Conservation (phyloP, 2,888 invertebrate species). For the Zeuzera pyrina region DNA sequence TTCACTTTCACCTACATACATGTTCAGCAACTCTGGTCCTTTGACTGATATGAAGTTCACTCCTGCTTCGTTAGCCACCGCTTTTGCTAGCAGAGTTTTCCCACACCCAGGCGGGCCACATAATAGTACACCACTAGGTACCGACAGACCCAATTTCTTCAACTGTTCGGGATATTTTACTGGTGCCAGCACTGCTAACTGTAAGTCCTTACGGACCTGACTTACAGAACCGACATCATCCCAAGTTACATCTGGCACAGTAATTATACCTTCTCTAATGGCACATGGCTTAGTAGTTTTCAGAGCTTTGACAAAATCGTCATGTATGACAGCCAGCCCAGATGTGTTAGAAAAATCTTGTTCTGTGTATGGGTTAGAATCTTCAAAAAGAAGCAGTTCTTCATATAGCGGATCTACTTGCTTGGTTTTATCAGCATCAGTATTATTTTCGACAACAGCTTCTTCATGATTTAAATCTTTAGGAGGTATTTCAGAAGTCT, state of each 20-base stretch:
- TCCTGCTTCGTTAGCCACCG: constrained; percentile 98
- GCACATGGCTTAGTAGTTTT: constrained; percentile 92
- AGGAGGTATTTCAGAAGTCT: constrained; percentile 22
- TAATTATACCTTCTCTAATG: constrained; percentile 97
- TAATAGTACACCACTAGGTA: constrained; percentile 91
- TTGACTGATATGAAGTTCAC: constrained; percentile 99
- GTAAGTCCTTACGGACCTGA: constrained; percentile 90
- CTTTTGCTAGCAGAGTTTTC: constrained; percentile 97
- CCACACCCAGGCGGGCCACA: constrained; percentile 98
- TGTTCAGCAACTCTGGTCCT: constrained; percentile 97
- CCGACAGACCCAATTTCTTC: constrained; percentile 81
- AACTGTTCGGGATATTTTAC: constrained; percentile 89
- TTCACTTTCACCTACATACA: constrained; percentile 99
- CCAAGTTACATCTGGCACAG: constrained; percentile 98
- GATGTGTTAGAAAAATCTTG: too few species aligned
- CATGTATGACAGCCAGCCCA: constrained; percentile 78
- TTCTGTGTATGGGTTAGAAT: constrained; percentile 76
- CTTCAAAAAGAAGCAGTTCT: constrained; percentile 77
- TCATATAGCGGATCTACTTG: constrained; percentile 51
- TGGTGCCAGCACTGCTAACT: constrained; percentile 93
- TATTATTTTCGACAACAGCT: neutral
- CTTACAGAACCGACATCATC: constrained; percentile 94
- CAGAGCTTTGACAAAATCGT: constrained; percentile 85
- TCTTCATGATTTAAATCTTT: constrained; percentile 16
- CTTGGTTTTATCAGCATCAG: constrained; percentile 17